These are phyloP conservation scores for Dryobates pubescens DNA, from an alignment of 2,797 vertebrate species.

Conservation along the genomic window DNA sequence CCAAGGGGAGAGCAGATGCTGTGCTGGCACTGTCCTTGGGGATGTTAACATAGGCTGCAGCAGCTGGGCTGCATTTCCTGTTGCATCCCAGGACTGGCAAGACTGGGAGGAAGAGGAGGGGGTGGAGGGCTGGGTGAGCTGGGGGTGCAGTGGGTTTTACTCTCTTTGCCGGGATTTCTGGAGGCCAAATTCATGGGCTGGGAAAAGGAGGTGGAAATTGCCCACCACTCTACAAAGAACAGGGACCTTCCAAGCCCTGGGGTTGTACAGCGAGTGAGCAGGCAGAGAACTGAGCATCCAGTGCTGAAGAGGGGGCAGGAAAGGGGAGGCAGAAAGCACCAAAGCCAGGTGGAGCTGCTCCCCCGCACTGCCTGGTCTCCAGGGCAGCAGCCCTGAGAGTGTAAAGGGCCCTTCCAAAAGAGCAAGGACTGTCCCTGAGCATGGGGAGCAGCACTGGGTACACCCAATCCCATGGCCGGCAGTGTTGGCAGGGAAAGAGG, in stretches of 20 bases:
- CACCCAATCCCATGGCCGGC: rapidly evolving
- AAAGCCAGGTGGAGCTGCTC: neutral
- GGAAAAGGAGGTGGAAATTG: neutral
- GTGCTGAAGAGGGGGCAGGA: neutral
- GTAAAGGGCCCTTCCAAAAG: neutral
- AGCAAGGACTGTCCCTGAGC: neutral
- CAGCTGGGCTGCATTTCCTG: neutral
- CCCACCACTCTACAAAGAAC: neutral
- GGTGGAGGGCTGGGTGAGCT: rapidly evolving
- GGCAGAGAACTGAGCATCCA: neutral
- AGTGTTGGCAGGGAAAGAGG: neutral
- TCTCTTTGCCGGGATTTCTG: neutral
- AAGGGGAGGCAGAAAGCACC: neutral
- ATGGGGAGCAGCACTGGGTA: neutral
- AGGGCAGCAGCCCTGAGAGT: neutral
- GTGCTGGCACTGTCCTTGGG: neutral
- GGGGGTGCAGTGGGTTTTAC: neutral
- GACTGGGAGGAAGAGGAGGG: neutral
- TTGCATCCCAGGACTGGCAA: rapidly evolving
- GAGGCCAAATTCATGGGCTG: neutral
- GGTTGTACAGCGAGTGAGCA: rapidly evolving
- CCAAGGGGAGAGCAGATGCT: rapidly evolving
- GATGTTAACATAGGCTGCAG: rapidly evolving
- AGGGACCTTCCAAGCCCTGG: neutral
- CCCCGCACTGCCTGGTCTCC: neutral